Conservation (phyloP, 2,888 invertebrate genomes). For the Harpagoxenus sublaevis region DNA sequence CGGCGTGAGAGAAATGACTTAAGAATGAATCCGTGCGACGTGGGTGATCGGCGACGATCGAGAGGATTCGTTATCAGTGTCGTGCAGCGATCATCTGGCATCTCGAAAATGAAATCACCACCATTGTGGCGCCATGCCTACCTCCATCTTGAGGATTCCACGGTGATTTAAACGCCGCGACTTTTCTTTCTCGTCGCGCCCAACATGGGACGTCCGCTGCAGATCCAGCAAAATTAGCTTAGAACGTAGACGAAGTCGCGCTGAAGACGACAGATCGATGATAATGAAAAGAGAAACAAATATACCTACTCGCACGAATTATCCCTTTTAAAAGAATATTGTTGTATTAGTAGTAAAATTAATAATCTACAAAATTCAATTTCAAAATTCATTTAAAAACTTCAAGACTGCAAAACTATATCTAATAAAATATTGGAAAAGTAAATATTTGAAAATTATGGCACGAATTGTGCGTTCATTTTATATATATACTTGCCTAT, state of each 20-base stretch:
- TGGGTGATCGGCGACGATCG: conserved; percentile 67
- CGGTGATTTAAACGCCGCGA: conserved; percentile 42
- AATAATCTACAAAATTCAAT: not conserved
- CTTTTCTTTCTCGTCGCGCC: conserved; percentile 11
- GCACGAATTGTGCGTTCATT: not conserved
- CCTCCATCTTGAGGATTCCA: conserved; percentile 43
- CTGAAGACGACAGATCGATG: not conserved
- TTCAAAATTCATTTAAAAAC: not conserved
- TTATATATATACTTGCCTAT: not conserved
- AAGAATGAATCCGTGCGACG: conserved; percentile 55
- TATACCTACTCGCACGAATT: not conserved
- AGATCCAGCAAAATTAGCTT: not conserved
- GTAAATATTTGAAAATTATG: not conserved
- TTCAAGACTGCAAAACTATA: not conserved
- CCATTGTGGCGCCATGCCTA: conserved; percentile 36
- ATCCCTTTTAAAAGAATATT: not conserved
- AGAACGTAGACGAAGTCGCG: not conserved
- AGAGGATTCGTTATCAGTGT: conserved; percentile 21
- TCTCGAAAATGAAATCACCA: conserved; percentile 40
- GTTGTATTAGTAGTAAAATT: not conserved
- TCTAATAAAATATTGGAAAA: not conserved
- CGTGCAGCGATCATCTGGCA: conserved; percentile 50
- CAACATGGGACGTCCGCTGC: not conserved
- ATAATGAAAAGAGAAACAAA: not conserved
- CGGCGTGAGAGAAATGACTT: conserved; percentile 19